A percentile compares a stretch with the other conserved stretches of the same genome.
Evolutionary conservation across 2,113 vertebrate species (phyloP).

Genomic region (Hippocampus zosterae): DNA sequence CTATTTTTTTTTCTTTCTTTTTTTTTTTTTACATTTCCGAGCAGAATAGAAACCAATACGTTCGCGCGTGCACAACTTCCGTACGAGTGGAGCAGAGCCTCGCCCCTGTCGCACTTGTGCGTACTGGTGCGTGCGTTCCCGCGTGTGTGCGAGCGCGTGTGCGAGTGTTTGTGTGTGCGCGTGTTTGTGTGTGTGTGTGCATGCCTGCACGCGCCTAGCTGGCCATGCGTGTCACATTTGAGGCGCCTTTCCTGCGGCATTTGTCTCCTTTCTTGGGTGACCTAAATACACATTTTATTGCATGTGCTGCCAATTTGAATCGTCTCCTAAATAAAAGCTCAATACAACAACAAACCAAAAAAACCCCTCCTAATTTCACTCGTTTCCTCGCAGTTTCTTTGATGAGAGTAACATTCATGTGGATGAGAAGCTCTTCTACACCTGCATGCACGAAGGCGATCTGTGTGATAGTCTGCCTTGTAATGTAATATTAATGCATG

Average conservation of each 20-base stretch:
- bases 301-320: slow-evolving; percentile 57
- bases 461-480: slow-evolving; percentile 59
- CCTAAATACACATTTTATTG: slow-evolving; percentile 70
- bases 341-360: neutral
- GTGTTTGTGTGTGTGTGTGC: slow-evolving; percentile 12
- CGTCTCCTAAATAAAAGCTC: slow-evolving; percentile 19
- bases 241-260: slow-evolving; percentile 66
- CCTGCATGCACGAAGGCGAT: slow-evolving; percentile 58
- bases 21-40: neutral
- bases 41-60: too few relatives aligned
- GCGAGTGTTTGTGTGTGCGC: neutral
- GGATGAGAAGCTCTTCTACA: slow-evolving; percentile 62
- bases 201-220: slow-evolving; percentile 31
- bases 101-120: slow-evolving; percentile 17
- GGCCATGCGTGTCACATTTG: slow-evolving; percentile 67
- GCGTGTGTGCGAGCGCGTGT: slow-evolving; percentile 10
- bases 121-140: slow-evolving; percentile 6
- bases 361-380: slow-evolving; percentile 54
- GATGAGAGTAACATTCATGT: slow-evolving; percentile 67
- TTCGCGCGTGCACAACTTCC: too few relatives aligned
- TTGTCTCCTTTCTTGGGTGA: slow-evolving; percentile 67
- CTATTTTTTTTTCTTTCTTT: neutral
- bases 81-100: neutral
- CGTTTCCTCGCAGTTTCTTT: slow-evolving; percentile 57
- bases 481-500: slow-evolving; percentile 75